Conservation (phyloP, 2,113 vertebrate species). For the Chaetodon trifascialis region DNA sequence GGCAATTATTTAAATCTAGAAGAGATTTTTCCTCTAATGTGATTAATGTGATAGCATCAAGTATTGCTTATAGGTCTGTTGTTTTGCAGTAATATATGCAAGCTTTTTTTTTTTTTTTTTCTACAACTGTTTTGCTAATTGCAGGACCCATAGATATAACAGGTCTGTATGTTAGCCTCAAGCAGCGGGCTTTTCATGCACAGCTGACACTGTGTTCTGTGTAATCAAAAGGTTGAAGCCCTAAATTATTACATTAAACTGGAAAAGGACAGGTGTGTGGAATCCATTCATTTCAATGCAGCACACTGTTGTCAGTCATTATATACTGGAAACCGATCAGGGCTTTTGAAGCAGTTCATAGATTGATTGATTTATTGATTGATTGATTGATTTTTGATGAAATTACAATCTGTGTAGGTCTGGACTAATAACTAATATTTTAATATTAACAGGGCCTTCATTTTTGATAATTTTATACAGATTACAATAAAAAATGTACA, state of each 20-base stretch:
- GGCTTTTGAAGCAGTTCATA: background rate
- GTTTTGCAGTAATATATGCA: background rate
- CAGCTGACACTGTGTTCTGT: background rate
- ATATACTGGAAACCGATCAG: background rate
- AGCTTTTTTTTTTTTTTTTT: too few relatives aligned
- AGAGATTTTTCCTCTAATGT: background rate
- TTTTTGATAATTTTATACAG: background rate
- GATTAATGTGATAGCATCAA: background rate
- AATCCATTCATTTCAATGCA: conserved; percentile 4
- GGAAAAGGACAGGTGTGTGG: background rate
- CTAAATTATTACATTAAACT: background rate
- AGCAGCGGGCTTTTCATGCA: background rate
- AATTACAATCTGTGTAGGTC: background rate
- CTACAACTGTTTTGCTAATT: background rate
- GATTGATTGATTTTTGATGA: background rate
- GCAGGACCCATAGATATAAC: background rate
- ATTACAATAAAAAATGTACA: background rate
- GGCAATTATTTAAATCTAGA: too few relatives aligned
- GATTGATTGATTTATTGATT: background rate
- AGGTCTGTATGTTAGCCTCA: background rate
- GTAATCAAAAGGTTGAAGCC: background rate
- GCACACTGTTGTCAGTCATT: background rate
- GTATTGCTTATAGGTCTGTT: background rate
- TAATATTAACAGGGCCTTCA: background rate
- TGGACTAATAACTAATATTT: background rate